Percentiles rank a stretch among this genome's conserved stretches.
Evolutionary conservation across 1,140 invertebrate species (phyloP).

Genomic region (Periplaneta americana): DNA sequence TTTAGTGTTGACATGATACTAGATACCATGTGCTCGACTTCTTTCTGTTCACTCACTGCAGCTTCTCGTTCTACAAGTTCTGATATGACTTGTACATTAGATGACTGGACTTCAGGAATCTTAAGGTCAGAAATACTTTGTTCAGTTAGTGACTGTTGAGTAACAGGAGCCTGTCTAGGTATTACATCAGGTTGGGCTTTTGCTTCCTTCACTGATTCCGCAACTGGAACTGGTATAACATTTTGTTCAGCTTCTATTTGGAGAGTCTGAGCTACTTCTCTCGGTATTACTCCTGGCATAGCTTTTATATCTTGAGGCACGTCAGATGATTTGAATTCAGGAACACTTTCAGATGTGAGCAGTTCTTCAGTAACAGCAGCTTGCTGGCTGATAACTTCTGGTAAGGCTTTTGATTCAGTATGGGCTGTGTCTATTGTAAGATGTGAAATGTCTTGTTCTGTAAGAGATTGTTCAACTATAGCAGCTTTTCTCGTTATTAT

Average conservation of each 20-base stretch:
- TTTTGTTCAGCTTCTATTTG: conserved; percentile 1
- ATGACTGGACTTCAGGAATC: background rate
- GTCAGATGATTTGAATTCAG: background rate
- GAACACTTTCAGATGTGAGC: background rate
- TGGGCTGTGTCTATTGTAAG: background rate
- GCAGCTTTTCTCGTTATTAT: background rate
- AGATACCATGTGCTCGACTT: too few relatives aligned
- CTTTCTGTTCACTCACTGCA: too few relatives aligned
- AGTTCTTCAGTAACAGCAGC: background rate
- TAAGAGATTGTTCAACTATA: background rate
- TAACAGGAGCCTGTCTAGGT: background rate
- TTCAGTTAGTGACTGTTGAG: background rate
- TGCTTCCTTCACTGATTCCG: background rate
- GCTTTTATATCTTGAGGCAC: background rate
- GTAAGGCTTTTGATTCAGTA: background rate
- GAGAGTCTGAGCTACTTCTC: background rate
- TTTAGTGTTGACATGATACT: too few relatives aligned
- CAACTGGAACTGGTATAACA: background rate
- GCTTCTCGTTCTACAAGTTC: background rate
- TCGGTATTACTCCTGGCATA: background rate
- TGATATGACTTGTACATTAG: background rate
- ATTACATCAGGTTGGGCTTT: background rate
- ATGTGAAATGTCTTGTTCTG: background rate
- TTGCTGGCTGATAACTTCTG: background rate
- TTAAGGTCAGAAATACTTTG: background rate